A percentile compares a stretch with the other conserved stretches of the same genome.
These are phyloP conservation scores for Elmis aenea DNA, from an alignment of 2,888 invertebrate genomes.

Conservation along the genomic window DNA sequence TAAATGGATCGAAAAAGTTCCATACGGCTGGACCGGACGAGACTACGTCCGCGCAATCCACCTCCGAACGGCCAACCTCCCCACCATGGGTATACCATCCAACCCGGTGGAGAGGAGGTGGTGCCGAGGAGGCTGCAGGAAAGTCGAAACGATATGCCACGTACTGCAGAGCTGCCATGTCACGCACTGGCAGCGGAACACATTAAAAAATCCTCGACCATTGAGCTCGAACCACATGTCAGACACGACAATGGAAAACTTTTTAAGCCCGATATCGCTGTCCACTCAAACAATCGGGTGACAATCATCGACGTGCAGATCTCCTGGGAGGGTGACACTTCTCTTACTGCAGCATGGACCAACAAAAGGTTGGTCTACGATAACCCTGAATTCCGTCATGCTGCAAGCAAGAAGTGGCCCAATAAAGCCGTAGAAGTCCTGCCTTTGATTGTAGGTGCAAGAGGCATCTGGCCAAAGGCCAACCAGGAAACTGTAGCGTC, in stretches of 20 bases:
- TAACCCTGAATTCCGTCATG: slow-evolving; percentile 8
- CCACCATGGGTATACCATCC: no score
- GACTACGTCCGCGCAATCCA: slow-evolving; percentile 20
- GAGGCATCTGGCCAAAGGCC: no score
- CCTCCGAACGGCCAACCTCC: no score
- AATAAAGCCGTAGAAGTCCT: no score
- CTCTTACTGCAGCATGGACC: slow-evolving; percentile 9
- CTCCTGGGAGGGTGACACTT: slow-evolving; percentile 16
- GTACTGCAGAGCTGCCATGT: slow-evolving; percentile 13
- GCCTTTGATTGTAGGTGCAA: no score
- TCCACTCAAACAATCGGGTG: slow-evolving; percentile 9
- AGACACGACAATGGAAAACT: slow-evolving; percentile 21
- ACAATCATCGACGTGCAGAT: slow-evolving; percentile 18
- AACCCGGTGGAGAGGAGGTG: no score
- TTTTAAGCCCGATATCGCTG: slow-evolving; percentile 24
- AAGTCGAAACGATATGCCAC: no score
- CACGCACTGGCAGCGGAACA: slow-evolving; percentile 14
- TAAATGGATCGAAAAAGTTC: slow-evolving; percentile 14
- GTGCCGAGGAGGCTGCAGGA: no score
- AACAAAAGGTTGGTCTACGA: slow-evolving; percentile 11
- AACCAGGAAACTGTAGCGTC: no score
- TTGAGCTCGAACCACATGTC: slow-evolving; percentile 25
- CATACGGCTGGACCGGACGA: slow-evolving; percentile 17
- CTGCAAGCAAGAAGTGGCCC: slow-evolving; percentile 2
- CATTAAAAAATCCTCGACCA: slow-evolving; percentile 4